Evolutionary conservation across 1,140 invertebrate genomes (phyloP), one percentile per base, ranked within the genome.

Genomic region (Chionoecetes opilio): DNA sequence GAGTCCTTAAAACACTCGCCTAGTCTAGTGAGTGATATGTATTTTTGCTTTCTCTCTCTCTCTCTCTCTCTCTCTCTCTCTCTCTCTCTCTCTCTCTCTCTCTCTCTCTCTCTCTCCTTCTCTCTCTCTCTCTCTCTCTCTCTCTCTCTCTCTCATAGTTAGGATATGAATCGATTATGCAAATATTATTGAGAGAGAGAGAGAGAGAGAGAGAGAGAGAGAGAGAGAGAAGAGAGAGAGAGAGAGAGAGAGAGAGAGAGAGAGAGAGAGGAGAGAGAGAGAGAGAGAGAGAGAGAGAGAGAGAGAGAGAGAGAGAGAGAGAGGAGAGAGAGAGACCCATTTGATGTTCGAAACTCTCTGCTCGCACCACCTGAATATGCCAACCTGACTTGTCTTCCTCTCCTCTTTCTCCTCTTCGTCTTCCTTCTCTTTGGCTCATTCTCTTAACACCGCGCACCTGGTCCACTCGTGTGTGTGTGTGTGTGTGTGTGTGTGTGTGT

Each of bases 401-500:
- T 17, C 32, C 37, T 63, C 91, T 31, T 63, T 34, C 53, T 82
- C 63, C 37, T 75, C 53, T 37, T 35, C 63, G 34, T 46, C 38
- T 14, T 38, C 35, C 84, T 86, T 32, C 8, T 32, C 11, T 46
- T 53, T 31, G 38, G 38, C 63, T 21, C 53, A 17, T 82, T 31
- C 75, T 53, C 41, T 84, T 92, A 34, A 38, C 34, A 32, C 32
- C 38, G 21, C 82, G 31, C 82, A 82, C 82, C 91, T 92, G 75
- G 75, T 21, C 38, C 29, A 38, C 35, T 26, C 91, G 5, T 31
- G 29, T 91, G 29, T 91, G 46, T 91, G 46, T 91, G 46, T 91
- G 46, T 91, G 41, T 63, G 31, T 63, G 46, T 63, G 90, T 91
- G 90, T 91, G 90, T 91, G 37, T 90, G 38, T 91, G 89, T 91